Percentiles rank a stretch among this genome's conserved stretches.
Evolutionary conservation across 2,797 vertebrate species (phyloP).

Genomic region (Paramormyrops hopkinsi): DNA sequence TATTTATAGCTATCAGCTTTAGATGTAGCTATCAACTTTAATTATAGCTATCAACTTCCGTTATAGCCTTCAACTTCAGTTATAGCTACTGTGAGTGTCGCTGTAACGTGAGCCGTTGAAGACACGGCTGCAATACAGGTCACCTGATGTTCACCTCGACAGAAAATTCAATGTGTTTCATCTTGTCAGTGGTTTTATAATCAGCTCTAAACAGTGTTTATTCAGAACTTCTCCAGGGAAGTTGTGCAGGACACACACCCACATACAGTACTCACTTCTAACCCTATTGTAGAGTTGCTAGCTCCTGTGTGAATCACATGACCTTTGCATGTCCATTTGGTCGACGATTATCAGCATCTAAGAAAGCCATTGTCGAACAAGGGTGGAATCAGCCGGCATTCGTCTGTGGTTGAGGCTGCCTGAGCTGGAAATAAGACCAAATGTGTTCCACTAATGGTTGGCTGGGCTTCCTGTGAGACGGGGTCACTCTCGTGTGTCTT

Average conservation of each 20-base stretch:
- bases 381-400: neutral
- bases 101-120: slow-evolving; percentile 8
- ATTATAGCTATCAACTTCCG: neutral
- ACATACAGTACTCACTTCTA: neutral
- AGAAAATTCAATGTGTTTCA: neutral
- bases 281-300: neutral
- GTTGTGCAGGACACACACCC: slow-evolving; percentile 10
- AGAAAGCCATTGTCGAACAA: neutral
- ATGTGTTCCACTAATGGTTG: neutral
- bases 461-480: too few species aligned
- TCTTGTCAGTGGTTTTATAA: neutral
- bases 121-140: slow-evolving; percentile 13
- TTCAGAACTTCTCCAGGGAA: slow-evolving; percentile 33
- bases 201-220: neutral
- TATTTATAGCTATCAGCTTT: slow-evolving; percentile 29
- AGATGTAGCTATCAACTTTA: neutral
- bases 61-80: neutral
- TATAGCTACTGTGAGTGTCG: neutral
- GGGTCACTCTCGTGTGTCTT: neutral
- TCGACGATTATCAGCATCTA: neutral
- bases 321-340: neutral
- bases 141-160: neutral
- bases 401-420: neutral
- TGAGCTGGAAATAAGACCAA: neutral
- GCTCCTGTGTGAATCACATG: neutral